These are phyloP conservation scores for Montipora capricornis DNA, from an alignment of 64 coral and sea anemone genomes.

Conservation along the genomic window DNA sequence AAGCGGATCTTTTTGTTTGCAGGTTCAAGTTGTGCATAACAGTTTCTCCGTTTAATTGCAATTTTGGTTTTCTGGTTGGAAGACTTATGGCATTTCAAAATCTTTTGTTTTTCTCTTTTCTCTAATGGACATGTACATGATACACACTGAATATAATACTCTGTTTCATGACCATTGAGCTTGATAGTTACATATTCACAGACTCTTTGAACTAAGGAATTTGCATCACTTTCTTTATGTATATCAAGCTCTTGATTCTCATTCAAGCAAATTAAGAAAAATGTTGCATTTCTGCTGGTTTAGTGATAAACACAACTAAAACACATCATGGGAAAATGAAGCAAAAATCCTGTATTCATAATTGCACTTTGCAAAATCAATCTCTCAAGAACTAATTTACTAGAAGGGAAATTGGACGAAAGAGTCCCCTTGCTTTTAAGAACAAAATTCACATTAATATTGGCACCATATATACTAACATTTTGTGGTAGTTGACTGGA, in stretches of 20 bases:
- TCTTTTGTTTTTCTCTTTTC: constrained; percentile 57
- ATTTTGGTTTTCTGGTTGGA: constrained; percentile 46
- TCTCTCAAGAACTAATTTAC: constrained; percentile 35
- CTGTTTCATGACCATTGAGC: constrained; percentile 35
- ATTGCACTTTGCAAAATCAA: constrained; percentile 27
- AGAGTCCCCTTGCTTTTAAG: constrained; percentile 9
- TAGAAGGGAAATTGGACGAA: neutral
- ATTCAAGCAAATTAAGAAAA: constrained; percentile 51
- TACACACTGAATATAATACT: constrained; percentile 60
- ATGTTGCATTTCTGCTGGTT: constrained; percentile 47
- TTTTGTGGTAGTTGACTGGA: constrained; percentile 4
- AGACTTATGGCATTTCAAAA: constrained; percentile 74
- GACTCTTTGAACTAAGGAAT: constrained; percentile 40
- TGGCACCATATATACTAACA: constrained; percentile 39
- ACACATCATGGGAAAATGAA: constrained; percentile 14
- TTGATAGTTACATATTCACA: constrained; percentile 49
- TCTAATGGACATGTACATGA: constrained; percentile 61
- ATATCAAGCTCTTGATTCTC: constrained; percentile 50
- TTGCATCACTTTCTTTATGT: constrained; percentile 31
- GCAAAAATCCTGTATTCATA: constrained; percentile 36
- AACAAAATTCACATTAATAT: constrained; percentile 26
- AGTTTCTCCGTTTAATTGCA: constrained; percentile 34
- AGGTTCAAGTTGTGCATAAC: constrained; percentile 77
- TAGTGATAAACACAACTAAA: constrained; percentile 47
- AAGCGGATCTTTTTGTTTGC: constrained; percentile 58